These are phyloP conservation scores for Himantopus leucocephalus DNA, from an alignment of 2,113 vertebrate species.

Conservation along the genomic window DNA sequence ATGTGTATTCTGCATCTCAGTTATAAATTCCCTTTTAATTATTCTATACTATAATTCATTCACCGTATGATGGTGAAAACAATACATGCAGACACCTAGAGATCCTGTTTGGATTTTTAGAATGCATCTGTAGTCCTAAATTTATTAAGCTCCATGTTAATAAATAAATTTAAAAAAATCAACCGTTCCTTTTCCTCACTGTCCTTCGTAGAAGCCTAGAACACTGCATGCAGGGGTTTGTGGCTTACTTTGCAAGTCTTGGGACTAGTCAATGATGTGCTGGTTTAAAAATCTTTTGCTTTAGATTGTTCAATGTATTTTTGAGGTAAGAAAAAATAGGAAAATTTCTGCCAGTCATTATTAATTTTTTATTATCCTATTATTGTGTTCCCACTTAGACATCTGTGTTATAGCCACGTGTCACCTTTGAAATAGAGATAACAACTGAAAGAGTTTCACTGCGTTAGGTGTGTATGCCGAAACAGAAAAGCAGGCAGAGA, in stretches of 20 bases:
- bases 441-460: background rate
- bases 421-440: too few species aligned
- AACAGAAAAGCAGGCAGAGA: background rate
- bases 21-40: background rate
- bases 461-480: accelerated
- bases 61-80: background rate
- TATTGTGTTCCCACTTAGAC: background rate
- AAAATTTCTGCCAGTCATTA: background rate
- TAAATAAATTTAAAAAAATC: background rate
- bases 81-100: background rate
- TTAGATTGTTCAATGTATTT: background rate
- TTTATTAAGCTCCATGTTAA: background rate
- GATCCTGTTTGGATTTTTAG: background rate
- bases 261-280: background rate
- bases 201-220: background rate
- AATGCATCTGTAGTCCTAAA: background rate
- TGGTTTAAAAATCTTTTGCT: background rate
- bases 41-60: background rate
- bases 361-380: background rate
- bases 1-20: background rate
- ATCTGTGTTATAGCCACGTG: background rate
- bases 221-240: background rate
- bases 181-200: background rate
- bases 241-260: background rate
- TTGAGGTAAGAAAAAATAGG: background rate